Evolutionary conservation across 92 coral and sea anemone species (phyloP).

Genomic region (Isaurus tuberculatus): DNA sequence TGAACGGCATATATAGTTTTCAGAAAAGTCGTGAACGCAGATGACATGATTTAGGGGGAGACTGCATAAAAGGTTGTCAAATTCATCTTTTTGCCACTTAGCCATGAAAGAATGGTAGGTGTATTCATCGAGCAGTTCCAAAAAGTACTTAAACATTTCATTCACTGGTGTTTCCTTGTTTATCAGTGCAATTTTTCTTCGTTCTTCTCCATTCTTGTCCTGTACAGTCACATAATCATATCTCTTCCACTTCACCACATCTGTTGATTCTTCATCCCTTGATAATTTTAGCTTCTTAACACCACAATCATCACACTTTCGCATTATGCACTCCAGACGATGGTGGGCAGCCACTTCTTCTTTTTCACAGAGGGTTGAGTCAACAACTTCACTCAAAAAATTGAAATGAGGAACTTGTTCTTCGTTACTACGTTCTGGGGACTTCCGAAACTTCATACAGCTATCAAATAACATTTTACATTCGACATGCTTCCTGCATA

Average conservation of each 20-base stretch:
- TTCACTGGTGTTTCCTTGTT: conserved; percentile 59
- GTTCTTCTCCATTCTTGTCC: conserved; percentile 57
- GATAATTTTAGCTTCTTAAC: conserved; percentile 40
- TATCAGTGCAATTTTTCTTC: conserved; percentile 57
- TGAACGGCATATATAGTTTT: conserved; percentile 24
- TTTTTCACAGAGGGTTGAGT: conserved; percentile 20
- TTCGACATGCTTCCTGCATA: conserved; percentile 15
- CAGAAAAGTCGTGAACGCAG: conserved; percentile 41
- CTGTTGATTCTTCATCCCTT: conserved; percentile 56
- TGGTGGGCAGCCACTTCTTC: conserved; percentile 42
- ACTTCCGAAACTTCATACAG: conserved; percentile 12
- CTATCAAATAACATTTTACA: conserved; percentile 5
- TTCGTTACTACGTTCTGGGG: conserved; percentile 23
- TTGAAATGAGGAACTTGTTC: conserved; percentile 21
- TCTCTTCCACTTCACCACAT: conserved; percentile 67
- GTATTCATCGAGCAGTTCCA: conserved; percentile 56
- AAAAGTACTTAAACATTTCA: conserved; percentile 67
- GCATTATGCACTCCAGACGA: conserved; percentile 49
- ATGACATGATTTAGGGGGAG: conserved; percentile 35
- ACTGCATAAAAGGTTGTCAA: conserved; percentile 3
- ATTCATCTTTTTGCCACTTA: conserved; percentile 38
- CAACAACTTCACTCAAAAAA: conserved; percentile 6
- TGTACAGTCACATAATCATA: conserved; percentile 65
- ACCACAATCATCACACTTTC: conserved; percentile 65
- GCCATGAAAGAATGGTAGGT: conserved; percentile 70